These are phyloP conservation scores for Crotalus helleri DNA, from an alignment of 2,113 vertebrate species.

Conservation along the genomic window DNA sequence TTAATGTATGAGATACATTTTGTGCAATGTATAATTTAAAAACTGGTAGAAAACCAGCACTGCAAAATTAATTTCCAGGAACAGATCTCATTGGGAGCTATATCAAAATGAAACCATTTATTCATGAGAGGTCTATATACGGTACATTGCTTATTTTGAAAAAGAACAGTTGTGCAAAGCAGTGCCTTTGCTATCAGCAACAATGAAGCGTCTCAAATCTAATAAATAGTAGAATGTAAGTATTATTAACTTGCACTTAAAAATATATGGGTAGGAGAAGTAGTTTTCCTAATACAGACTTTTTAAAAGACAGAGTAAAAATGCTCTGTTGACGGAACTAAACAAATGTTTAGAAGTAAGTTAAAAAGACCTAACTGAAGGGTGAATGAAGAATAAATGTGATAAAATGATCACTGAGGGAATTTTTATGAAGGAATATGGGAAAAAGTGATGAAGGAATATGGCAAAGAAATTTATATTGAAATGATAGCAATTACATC, in stretches of 20 bases:
- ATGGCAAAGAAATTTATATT: neutral
- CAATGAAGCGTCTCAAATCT: slow-evolving; percentile 47
- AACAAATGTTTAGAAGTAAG: neutral
- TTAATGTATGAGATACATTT: slow-evolving; percentile 14
- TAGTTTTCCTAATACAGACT: neutral
- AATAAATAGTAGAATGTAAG: neutral
- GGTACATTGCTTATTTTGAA: slow-evolving; percentile 24
- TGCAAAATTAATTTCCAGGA: neutral
- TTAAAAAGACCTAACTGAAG: neutral
- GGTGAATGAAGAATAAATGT: neutral
- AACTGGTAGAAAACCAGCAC: slow-evolving; percentile 12
- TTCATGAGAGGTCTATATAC: neutral
- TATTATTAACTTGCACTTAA: neutral
- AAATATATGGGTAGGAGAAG: neutral
- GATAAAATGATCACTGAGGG: neutral
- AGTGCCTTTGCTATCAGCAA: slow-evolving; percentile 43
- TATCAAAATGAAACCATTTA: neutral
- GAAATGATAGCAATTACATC: neutral
- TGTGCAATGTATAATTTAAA: slow-evolving; percentile 15
- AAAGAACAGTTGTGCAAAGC: slow-evolving; percentile 48
- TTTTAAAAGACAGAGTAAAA: neutral
- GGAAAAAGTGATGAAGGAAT: neutral
- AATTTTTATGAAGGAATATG: neutral
- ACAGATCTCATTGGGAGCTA: neutral
- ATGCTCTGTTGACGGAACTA: neutral